A percentile compares a stretch with the other conserved stretches of the same genome.
phyloP scores from a whole-genome alignment of 1,140 invertebrate genomes.

The Pinna nobilis region DNA sequence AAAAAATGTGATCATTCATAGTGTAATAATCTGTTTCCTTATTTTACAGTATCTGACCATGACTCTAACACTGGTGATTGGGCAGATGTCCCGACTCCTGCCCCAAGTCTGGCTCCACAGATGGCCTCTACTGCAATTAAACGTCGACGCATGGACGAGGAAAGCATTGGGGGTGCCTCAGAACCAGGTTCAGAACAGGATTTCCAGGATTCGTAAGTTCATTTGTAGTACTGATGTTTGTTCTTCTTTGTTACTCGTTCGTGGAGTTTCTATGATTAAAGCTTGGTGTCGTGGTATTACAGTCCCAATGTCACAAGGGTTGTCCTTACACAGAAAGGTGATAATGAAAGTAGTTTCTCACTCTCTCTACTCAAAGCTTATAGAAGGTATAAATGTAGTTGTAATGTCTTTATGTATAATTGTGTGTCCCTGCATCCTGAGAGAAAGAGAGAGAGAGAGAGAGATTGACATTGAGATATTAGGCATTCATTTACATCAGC shows the following conservation, averaged over 20 bases:
- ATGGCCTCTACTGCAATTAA: conserved; percentile 62
- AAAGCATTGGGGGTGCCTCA: conserved; percentile 59
- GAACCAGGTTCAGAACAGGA: conserved; percentile 71
- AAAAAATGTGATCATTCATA: too few relatives aligned
- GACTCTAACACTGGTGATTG: conserved; percentile 47
- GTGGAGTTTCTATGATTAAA: conserved; percentile 1
- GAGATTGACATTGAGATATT: too few relatives aligned
- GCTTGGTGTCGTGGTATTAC: not conserved
- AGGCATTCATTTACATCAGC: too few relatives aligned
- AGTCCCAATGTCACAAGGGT: not conserved
- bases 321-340: not conserved
- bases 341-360: too few relatives aligned
- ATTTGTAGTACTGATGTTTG: not conserved
- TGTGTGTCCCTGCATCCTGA: too few relatives aligned
- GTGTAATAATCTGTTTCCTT: not conserved
- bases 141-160: conserved; percentile 56
- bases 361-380: too few relatives aligned
- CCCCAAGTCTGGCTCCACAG: conserved; percentile 73
- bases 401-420: too few relatives aligned
- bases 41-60: conserved; percentile 45
- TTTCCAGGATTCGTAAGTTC: conserved; percentile 67
- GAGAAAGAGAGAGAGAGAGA: too few relatives aligned
- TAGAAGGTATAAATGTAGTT: too few relatives aligned
- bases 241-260: conserved; percentile 8
- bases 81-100: conserved; percentile 60